These are phyloP conservation scores for Drosophila nikananu DNA, from an alignment of 1,140 invertebrate species.

Conservation along the genomic window DNA sequence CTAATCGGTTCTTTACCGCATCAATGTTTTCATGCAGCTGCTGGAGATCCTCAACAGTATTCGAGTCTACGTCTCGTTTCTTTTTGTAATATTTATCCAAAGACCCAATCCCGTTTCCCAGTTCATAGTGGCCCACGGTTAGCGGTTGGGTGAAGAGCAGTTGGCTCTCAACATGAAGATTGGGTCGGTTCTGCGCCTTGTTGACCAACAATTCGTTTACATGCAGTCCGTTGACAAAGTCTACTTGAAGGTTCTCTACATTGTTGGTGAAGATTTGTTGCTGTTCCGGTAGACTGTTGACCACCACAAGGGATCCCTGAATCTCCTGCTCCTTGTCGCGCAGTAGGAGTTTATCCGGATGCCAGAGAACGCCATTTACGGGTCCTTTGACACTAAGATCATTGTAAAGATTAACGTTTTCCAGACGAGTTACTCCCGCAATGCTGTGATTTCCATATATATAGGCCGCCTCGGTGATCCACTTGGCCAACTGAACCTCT, in stretches of 20 bases:
- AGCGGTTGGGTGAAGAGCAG: conserved; percentile 68
- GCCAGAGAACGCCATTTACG: conserved; percentile 66
- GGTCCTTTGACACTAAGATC: conserved; percentile 63
- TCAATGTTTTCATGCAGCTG: conserved; percentile 46
- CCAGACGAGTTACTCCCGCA: conserved; percentile 52
- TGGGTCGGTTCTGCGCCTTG: conserved; percentile 62
- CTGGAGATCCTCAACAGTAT: conserved; percentile 33
- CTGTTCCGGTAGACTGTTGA: conserved; percentile 46
- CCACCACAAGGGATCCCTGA: conserved; percentile 58
- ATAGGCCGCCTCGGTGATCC: conserved; percentile 82
- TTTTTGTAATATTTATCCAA: conserved; percentile 29
- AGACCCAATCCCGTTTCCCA: conserved; percentile 15
- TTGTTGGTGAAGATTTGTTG: conserved; percentile 66
- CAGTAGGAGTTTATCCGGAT: conserved; percentile 54
- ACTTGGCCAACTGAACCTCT: conserved; percentile 81
- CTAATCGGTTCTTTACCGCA: conserved; percentile 52
- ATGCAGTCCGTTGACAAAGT: conserved; percentile 62
- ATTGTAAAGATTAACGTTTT: conserved; percentile 72
- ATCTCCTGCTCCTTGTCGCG: conserved; percentile 57
- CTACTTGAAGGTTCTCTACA: conserved; percentile 67
- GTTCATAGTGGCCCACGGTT: conserved; percentile 58
- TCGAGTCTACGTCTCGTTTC: conserved; percentile 29
- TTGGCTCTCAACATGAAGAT: conserved; percentile 64
- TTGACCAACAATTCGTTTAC: conserved; percentile 64
- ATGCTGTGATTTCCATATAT: conserved; percentile 78